Evolutionary conservation across 2,797 vertebrate genomes (phyloP), one percentile per base, ranked within the genome.

Genomic region (Alosa sapidissima): DNA sequence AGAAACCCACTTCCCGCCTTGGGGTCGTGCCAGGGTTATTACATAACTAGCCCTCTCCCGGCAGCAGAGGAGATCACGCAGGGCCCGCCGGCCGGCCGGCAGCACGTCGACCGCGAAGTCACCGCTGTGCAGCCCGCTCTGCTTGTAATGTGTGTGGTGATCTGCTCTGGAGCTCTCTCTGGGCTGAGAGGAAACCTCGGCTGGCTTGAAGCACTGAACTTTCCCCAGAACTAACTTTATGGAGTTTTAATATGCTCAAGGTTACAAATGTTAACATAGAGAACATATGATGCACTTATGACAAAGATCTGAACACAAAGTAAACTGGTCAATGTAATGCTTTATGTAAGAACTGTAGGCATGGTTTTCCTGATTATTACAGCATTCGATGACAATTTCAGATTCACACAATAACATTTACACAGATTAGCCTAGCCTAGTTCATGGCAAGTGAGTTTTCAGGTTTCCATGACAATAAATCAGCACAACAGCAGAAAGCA

Each of bases 1-100:
- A 65, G 84, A 87, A 87, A 87, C 83, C 65, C 47, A 85, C 81
- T 81, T 87, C 48, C 16, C 41, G 72, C 36, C 36, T 47, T 78
- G 19, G 24, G 3, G 5, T 41, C 68, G 24, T 52, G 24, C 83
- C 49, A 4, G 51, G 36, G 14, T 48, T 68, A 84, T 65, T 84
- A 6, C 72, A 47, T 81, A 85, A 65, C 81, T 33, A 28, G 19
- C 5, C 41, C 72, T 78, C 36, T 45, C 41, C 16, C 2, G 41
- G 41, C 41, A 41, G 41, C 41, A 41, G 2, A 41, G 41, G 41
- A 41, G 41, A 41, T 41, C 1, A 41, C 4, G 0, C 41, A 1
- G 41, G 41, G 41, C 41, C 41, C 4, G 41, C 41, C 41, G 41
- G 41, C 41, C 41, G 41, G 41, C 41, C 41, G 41, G 41, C 41